phyloP scores from a whole-genome alignment of 1,140 invertebrate genomes.

The Heterodera schachtii region DNA sequence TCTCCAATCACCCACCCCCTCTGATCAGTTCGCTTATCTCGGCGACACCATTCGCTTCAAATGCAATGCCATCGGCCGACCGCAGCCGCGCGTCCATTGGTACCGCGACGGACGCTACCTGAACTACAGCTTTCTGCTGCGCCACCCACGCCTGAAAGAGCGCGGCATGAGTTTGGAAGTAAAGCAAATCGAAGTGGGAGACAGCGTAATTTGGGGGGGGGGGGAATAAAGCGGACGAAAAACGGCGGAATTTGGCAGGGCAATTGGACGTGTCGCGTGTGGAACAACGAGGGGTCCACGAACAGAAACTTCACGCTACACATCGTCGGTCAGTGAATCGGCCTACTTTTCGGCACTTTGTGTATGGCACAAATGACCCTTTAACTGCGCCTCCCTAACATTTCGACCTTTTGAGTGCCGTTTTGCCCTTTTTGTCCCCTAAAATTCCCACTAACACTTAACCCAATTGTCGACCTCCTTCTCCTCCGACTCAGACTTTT shows the following conservation, averaged over 20 bases:
- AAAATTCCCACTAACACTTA: not conserved
- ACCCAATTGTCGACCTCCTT: no score
- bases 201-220: conserved; percentile 42
- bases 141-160: conserved; percentile 33
- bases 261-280: conserved; percentile 61
- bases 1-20: not conserved
- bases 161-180: conserved; percentile 47
- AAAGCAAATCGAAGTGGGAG: conserved; percentile 47
- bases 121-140: conserved; percentile 50
- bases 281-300: conserved; percentile 60
- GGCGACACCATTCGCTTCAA: conserved; percentile 53
- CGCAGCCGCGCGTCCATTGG: conserved; percentile 55
- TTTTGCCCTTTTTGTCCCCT: not conserved
- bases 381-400: no score
- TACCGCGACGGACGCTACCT: conserved; percentile 52
- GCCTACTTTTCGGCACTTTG: no score
- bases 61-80: conserved; percentile 52
- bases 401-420: no score
- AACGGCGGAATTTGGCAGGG: conserved; percentile 46
- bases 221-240: not conserved
- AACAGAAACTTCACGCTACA: conserved; percentile 62
- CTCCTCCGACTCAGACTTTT: conserved; percentile 53
- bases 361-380: no score
- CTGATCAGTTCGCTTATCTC: conserved; percentile 43
- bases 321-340: conserved; percentile 59